Evolutionary conservation across 2,113 vertebrate species (phyloP).

Genomic region (Dermatemys mawii): DNA sequence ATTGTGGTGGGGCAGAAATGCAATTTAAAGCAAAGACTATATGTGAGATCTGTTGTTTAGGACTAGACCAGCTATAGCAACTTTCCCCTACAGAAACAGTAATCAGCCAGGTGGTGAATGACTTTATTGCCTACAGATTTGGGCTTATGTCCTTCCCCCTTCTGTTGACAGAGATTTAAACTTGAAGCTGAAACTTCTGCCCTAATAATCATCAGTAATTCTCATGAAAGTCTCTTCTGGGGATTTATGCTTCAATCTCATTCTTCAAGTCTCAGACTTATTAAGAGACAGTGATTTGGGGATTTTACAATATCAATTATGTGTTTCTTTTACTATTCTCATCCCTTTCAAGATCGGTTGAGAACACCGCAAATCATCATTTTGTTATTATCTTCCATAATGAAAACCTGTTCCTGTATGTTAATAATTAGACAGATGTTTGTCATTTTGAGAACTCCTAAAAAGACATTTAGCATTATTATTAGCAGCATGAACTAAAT

Average conservation of each 20-base stretch:
- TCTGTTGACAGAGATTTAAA: conserved; percentile 21
- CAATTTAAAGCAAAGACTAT: background rate
- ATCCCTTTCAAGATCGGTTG: conserved; percentile 35
- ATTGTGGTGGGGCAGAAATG: background rate
- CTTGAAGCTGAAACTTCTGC: background rate
- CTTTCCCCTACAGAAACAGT: background rate
- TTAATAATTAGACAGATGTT: conserved; percentile 67
- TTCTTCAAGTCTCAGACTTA: conserved; percentile 36
- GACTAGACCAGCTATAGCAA: background rate
- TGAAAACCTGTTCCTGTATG: conserved; percentile 34
- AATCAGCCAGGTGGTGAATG: background rate
- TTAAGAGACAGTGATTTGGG: background rate
- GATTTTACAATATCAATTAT: conserved; percentile 59
- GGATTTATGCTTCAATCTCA: conserved; percentile 36
- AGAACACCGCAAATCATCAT: conserved; percentile 49
- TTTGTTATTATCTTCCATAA: conserved; percentile 56
- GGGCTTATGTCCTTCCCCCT: background rate
- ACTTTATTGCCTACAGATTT: background rate
- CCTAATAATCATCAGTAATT: background rate
- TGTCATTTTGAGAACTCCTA: conserved; percentile 60
- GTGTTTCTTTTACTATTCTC: conserved; percentile 48
- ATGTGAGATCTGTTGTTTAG: background rate
- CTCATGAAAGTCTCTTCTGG: conserved; percentile 26
- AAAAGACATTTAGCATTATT: conserved; percentile 33
- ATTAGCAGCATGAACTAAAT: conserved; percentile 45